phyloP scores from a whole-genome alignment of 1,140 invertebrate genomes.

The Anastrepha ludens region DNA sequence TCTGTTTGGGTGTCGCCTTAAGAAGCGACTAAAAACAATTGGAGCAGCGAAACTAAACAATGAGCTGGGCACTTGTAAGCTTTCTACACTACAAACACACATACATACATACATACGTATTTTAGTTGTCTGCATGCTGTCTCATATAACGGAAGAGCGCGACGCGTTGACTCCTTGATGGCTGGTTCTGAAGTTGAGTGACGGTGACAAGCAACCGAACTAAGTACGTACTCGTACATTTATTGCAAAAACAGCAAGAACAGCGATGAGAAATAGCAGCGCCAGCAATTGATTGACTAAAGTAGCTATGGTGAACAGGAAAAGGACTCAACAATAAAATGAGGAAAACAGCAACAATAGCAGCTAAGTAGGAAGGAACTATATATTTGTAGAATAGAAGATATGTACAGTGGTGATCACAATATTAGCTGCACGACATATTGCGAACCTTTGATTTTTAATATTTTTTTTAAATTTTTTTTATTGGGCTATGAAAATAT shows the following conservation, averaged over 20 bases:
- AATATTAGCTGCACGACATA: too few relatives aligned
- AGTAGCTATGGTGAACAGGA: neutral
- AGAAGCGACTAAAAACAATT: slow-evolving; percentile 12
- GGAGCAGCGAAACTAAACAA: neutral
- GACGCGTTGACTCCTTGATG: neutral
- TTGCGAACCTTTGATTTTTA: too few relatives aligned
- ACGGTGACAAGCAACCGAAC: neutral
- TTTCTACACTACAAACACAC: neutral
- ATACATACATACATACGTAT: neutral
- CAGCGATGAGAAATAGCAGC: neutral
- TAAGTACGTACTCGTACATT: neutral
- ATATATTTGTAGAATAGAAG: neutral
- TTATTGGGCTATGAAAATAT: too few relatives aligned
- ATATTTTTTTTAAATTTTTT: too few relatives aligned
- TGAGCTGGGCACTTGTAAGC: slow-evolving; percentile 1
- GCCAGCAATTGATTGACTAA: neutral
- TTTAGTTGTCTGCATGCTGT: neutral
- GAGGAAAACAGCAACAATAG: neutral
- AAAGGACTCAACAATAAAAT: neutral
- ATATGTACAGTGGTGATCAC: too few relatives aligned
- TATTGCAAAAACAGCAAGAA: neutral
- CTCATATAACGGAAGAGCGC: neutral
- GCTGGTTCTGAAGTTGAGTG: slow-evolving; percentile 12
- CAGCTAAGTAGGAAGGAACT: neutral
- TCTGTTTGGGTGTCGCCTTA: neutral